These are phyloP conservation scores for Neodon shergylaensis DNA, from an alignment of 2,113 vertebrate species.

Conservation along the genomic window DNA sequence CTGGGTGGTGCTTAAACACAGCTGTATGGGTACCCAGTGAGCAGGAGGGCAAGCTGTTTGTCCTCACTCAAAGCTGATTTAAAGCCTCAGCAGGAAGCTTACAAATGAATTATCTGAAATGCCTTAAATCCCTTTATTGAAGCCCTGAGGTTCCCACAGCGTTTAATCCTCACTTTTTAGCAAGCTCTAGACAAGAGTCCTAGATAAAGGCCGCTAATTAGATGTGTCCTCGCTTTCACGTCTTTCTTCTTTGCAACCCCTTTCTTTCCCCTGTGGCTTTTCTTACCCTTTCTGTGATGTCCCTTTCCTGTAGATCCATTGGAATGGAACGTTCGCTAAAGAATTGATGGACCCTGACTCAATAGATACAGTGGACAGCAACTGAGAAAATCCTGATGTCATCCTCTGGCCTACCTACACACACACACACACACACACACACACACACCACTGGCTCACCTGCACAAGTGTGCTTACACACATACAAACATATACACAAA, in stretches of 20 bases:
- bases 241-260: background rate
- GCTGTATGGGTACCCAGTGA: constrained; percentile 17
- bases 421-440: background rate
- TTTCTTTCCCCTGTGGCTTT: background rate
- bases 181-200: constrained; percentile 48
- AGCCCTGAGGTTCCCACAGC: constrained; percentile 12
- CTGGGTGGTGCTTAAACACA: constrained; percentile 47
- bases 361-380: background rate
- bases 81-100: constrained; percentile 59
- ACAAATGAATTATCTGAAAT: constrained; percentile 67
- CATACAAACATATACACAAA: background rate
- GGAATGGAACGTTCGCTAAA: background rate
- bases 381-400: background rate
- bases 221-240: background rate
- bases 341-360: background rate
- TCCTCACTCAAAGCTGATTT: constrained; percentile 59
- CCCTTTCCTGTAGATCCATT: constrained; percentile 14
- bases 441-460: background rate
- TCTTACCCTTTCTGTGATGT: background rate
- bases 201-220: constrained; percentile 40
- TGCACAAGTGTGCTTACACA: background rate
- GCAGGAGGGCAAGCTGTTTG: constrained; percentile 39
- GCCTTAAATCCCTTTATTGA: constrained; percentile 55
- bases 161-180: constrained; percentile 20
- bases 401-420: background rate